Base-by-base conservation (phyloP, 2,113 vertebrate genomes). In the Rhegmatorhina hoffmannsi region DNA sequence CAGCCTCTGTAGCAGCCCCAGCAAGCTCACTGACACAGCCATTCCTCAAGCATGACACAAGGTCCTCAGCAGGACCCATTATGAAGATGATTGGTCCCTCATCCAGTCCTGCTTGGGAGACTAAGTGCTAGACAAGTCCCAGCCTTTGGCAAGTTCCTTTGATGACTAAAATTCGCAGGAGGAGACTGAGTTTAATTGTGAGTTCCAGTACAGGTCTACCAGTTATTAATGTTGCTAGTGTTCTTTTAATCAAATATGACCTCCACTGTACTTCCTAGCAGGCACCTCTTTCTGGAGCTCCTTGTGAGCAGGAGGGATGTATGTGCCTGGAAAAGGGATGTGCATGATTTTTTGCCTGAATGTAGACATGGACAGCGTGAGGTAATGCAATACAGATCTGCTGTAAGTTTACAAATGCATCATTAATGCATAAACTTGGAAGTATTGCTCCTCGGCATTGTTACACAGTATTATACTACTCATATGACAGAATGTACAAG, bases 181-280 rank as follows among this genome's bases (percentile, higher is more conserved):
- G 36, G 47, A 95, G 63, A 73, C 34, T 5, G 24, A 88, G 46
- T 62, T 77, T 95, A 94, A 95, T 85, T 95, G 86, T 40, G 50
- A 76, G 67, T 31, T 93, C 56, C 82, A 77, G 72, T 76, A 88
- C 13, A 80, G 34, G 46, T 56, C 62, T 85, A 81, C 50, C 0
- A 1, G 44, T 84, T 94, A 89, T 44, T 92, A 86, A 92, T 58
- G 68, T 25, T 79, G 60, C 23, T 53, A n/a, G 40, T 93, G 58
- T 93, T 87, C 83, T 79, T 89, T 85, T 87, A 81, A 92, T 92
- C 23, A 14, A 91, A 49, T 21, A 76, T 14, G 49, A 96, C 79
- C 58, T 82, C 56, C 64, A 36, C 46, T 60, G 64, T 47, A 47
- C 47, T 81, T 95, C 72, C 60, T 70, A 77, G 44, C 59, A 81